Evolutionary conservation across 2,888 invertebrate species (phyloP).

Genomic region (Polymixis lichenea): DNA sequence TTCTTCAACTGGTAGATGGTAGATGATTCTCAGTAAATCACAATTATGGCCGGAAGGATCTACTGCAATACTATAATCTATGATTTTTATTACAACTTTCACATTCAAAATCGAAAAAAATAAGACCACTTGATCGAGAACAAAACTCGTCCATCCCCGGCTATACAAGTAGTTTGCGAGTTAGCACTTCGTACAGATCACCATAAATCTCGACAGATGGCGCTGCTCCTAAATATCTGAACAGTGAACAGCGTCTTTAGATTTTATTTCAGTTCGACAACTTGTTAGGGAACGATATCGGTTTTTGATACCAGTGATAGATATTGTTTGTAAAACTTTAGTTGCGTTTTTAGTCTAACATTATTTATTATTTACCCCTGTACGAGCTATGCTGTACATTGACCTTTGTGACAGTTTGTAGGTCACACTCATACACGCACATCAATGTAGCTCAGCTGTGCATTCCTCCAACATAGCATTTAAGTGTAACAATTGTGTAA

Average conservation of each 20-base stretch:
- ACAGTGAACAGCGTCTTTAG: slow-evolving; percentile 55
- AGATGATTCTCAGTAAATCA: neutral
- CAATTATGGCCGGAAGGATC: neutral
- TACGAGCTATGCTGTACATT: no score
- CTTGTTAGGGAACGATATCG: slow-evolving; percentile 40
- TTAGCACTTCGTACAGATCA: slow-evolving; percentile 73
- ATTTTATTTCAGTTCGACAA: slow-evolving; percentile 59
- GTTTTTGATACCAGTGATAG: slow-evolving; percentile 17
- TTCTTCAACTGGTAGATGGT: no score
- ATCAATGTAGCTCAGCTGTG: no score
- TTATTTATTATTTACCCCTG: no score
- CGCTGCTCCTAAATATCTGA: slow-evolving; percentile 72
- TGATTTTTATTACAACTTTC: neutral
- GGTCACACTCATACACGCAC: no score
- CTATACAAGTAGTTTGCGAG: slow-evolving; percentile 69
- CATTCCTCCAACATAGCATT: no score
- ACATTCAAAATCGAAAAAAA: slow-evolving; percentile 8
- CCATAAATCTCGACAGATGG: slow-evolving; percentile 78
- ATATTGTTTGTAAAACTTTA: slow-evolving; percentile 8
- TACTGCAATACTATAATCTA: neutral
- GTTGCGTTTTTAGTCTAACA: neutral
- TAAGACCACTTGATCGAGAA: slow-evolving; percentile 19
- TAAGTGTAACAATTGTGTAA: no score
- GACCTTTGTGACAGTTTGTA: no score
- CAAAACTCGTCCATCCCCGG: slow-evolving; percentile 30